Evolutionary conservation across 30 jellyfish, hydroid and myxozoan species (phyloP).

Genomic region (Cassiopea xamachana): DNA sequence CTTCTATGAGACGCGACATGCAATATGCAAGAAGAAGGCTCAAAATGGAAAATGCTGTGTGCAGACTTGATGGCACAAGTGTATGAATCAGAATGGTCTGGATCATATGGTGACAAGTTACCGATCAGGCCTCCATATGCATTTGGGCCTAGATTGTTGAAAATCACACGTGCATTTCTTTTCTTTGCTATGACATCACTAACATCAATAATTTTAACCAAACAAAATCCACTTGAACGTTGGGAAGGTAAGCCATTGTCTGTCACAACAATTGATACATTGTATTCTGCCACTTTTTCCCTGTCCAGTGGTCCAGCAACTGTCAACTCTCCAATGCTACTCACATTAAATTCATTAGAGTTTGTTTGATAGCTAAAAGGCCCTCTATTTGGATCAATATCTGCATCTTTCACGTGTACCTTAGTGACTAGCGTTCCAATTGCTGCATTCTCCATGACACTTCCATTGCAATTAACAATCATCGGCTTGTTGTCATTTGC

Average conservation of each 20-base stretch:
- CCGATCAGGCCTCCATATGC: slow-evolving; percentile 74
- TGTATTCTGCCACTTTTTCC: slow-evolving; percentile 49
- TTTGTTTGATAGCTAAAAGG: slow-evolving; percentile 31
- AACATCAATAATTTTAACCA: slow-evolving; percentile 59
- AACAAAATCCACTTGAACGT: slow-evolving; percentile 45
- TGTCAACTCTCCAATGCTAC: slow-evolving; percentile 20
- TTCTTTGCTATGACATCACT: slow-evolving; percentile 71
- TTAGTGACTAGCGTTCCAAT: slow-evolving; percentile 42
- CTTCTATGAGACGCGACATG: slow-evolving; percentile 68
- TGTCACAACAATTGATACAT: slow-evolving; percentile 38
- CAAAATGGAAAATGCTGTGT: slow-evolving; percentile 47
- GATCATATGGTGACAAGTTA: slow-evolving; percentile 85
- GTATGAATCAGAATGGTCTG: slow-evolving; percentile 73
- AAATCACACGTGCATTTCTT: slow-evolving; percentile 60
- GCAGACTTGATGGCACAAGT: slow-evolving; percentile 44
- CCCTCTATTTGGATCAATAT: slow-evolving; percentile 65
- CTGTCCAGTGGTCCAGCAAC: slow-evolving; percentile 66
- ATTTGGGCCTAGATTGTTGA: slow-evolving; percentile 31
- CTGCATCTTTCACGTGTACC: slow-evolving; percentile 41
- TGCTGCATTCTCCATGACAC: slow-evolving; percentile 71
- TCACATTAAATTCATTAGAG: slow-evolving; percentile 35
- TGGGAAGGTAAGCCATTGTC: slow-evolving; percentile 71
- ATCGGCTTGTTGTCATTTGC: slow-evolving; percentile 69
- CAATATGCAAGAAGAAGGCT: slow-evolving; percentile 51
- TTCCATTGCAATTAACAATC: slow-evolving; percentile 53